Evolutionary conservation across 1,140 invertebrate species (phyloP).

Genomic region (Bombus superbus): DNA sequence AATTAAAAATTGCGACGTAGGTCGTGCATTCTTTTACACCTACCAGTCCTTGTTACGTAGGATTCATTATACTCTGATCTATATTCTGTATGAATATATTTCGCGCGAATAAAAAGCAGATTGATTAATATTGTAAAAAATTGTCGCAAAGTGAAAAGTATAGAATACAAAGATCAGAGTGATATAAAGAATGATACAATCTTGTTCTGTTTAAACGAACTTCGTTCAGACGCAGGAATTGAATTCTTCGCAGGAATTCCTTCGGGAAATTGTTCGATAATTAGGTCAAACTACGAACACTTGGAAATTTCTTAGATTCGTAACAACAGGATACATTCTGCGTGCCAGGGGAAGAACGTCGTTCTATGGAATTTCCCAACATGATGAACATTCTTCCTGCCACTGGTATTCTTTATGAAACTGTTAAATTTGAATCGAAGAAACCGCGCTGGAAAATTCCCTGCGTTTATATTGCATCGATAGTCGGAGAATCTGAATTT

Average conservation of each 20-base stretch:
- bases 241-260: not conserved
- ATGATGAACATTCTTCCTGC: conserved; percentile 31
- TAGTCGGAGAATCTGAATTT: not conserved
- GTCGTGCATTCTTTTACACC: not conserved
- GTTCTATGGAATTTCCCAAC: conserved; percentile 47
- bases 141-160: not conserved
- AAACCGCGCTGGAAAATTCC: conserved; percentile 51
- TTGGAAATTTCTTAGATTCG: not conserved
- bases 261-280: not conserved
- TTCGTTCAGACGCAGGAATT: too few relatives aligned
- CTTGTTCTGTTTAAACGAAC: too few relatives aligned
- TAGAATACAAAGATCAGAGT: not conserved
- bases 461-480: not conserved
- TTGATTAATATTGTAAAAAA: not conserved
- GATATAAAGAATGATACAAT: not conserved
- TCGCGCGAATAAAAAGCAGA: not conserved
- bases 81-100: not conserved
- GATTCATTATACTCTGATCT: conserved; percentile 1
- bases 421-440: conserved; percentile 34
- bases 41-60: conserved; percentile 10
- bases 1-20: conserved; percentile 14
- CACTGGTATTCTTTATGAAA: conserved; percentile 46
- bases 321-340: conserved; percentile 25
- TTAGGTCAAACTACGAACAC: not conserved
- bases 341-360: conserved; percentile 11